These are phyloP conservation scores for Dryobota labecula DNA, from an alignment of 2,888 invertebrate genomes.

Conservation along the genomic window DNA sequence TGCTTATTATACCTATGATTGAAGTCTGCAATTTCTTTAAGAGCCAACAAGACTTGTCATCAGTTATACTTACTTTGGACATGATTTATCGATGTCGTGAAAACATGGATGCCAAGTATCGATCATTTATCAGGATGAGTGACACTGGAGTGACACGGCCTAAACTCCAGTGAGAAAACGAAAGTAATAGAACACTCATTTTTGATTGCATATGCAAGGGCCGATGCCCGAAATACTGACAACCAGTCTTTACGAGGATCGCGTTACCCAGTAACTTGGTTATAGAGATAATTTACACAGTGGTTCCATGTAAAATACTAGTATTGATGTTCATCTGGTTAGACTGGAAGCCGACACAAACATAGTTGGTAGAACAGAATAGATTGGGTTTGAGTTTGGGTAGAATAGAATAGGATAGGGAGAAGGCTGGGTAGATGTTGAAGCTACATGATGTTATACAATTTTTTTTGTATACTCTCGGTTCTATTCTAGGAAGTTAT, in stretches of 20 bases:
- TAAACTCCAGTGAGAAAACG: neutral
- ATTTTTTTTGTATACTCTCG: too few species aligned
- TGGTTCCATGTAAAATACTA: too few species aligned
- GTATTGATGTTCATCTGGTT: neutral
- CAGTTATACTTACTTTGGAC: slow-evolving; percentile 5
- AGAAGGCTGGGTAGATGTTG: too few species aligned
- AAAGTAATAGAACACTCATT: neutral
- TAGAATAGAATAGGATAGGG: too few species aligned
- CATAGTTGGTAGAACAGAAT: too few species aligned
- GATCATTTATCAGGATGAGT: slow-evolving; percentile 23
- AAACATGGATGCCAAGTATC: slow-evolving; percentile 15
- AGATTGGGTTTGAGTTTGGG: too few species aligned
- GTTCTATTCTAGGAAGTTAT: neutral
- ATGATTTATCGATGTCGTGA: slow-evolving; percentile 32
- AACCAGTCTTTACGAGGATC: neutral
- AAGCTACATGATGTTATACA: too few species aligned
- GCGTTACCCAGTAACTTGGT: too few species aligned
- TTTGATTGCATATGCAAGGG: neutral
- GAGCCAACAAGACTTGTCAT: slow-evolving; percentile 8
- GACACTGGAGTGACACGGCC: slow-evolving; percentile 5
- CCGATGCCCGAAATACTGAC: neutral
- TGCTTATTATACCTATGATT: neutral
- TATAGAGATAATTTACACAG: too few species aligned
- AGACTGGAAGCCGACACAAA: neutral
- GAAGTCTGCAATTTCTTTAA: slow-evolving; percentile 1